Evolutionary conservation across 2,888 invertebrate species (phyloP).

Genomic region (Stegana nigrithorax): DNA sequence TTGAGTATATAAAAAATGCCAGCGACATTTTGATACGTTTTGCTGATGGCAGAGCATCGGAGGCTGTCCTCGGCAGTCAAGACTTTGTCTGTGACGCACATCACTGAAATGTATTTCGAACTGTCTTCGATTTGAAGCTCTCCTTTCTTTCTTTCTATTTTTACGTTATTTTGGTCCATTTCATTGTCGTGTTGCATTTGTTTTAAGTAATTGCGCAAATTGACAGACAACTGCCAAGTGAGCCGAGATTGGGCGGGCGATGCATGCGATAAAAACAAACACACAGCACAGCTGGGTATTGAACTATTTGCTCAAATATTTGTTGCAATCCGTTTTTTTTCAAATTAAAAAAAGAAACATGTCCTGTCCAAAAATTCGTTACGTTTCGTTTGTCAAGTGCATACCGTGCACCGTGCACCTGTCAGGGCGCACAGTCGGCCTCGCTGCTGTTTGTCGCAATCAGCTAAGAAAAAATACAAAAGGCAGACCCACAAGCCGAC

Average conservation of each 20-base stretch:
- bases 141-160: neutral
- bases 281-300: neutral
- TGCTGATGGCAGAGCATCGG: too few relatives aligned
- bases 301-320: neutral
- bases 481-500: too few relatives aligned
- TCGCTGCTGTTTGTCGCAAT: too few relatives aligned
- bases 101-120: too few relatives aligned
- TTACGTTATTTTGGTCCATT: neutral
- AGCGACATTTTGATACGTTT: neutral
- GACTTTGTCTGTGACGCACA: too few relatives aligned
- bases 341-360: neutral
- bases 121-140: too few relatives aligned
- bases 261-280: neutral
- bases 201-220: slow-evolving; percentile 13
- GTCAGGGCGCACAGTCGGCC: too few relatives aligned
- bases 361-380: neutral
- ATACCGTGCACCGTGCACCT: too few relatives aligned
- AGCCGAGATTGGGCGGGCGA: neutral
- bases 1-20: slow-evolving; percentile 9
- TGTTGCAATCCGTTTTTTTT: neutral
- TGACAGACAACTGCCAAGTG: neutral
- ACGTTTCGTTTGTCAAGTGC: too few relatives aligned
- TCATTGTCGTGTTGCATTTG: neutral
- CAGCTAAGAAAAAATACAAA: too few relatives aligned
- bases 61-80: too few relatives aligned